Evolutionary conservation across 2,113 vertebrate genomes (phyloP).

Genomic region (Helogale parvula): DNA sequence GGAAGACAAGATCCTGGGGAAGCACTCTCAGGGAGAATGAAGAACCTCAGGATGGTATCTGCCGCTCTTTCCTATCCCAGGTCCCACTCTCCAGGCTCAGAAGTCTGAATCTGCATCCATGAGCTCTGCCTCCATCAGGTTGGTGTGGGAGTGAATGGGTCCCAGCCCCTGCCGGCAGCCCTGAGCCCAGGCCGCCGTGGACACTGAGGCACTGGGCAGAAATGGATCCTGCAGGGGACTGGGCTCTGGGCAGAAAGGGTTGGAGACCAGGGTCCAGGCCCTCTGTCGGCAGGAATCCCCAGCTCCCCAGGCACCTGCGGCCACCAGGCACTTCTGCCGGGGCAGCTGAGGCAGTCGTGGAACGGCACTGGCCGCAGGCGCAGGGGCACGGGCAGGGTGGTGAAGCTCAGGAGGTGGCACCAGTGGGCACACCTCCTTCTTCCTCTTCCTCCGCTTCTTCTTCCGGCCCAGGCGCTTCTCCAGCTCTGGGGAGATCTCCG

Average conservation of each 20-base stretch:
- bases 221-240: conserved; percentile 67
- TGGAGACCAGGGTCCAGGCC: conserved; percentile 82
- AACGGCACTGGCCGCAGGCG: conserved; percentile 86
- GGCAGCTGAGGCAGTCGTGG: conserved; percentile 93
- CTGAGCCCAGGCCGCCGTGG: conserved; percentile 80
- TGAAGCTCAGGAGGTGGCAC: conserved; percentile 60
- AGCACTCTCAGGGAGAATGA: conserved; percentile 8
- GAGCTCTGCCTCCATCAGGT: conserved; percentile 94
- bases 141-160: conserved; percentile 94
- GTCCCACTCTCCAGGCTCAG: conserved; percentile 69
- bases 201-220: conserved; percentile 11
- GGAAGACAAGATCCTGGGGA: not conserved
- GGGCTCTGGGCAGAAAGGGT: conserved; percentile 85
- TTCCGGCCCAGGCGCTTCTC: conserved; percentile 88
- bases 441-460: conserved; percentile 93
- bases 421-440: conserved; percentile 87
- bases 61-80: not conserved
- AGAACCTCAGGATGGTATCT: not conserved
- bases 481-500: conserved; percentile 92
- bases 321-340: conserved; percentile 90
- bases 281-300: conserved; percentile 73
- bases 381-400: conserved; percentile 77
- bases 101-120: conserved; percentile 96
- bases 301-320: conserved; percentile 33
- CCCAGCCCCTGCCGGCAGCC: conserved; percentile 84